Base-by-base conservation (phyloP, 2,888 invertebrate genomes). In the Spodoptera exigua region DNA sequence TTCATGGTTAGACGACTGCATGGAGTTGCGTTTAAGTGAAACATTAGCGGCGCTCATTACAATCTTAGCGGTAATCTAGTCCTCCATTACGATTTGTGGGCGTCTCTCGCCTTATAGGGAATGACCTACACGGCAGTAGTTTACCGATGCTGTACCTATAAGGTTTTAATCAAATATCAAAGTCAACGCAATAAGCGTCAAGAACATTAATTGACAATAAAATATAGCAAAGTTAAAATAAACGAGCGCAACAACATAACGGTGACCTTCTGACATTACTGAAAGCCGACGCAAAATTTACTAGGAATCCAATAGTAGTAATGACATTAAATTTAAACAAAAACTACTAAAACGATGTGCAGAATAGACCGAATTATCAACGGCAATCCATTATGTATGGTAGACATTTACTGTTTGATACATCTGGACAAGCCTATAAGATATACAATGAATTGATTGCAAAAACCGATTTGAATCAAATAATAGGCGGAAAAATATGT, bases 1-100 rank as follows among this genome's bases (percentile, higher is more conserved):
- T 75, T 74, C 69, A 73, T 71, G 76, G 68, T 65, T 62, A 71
- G 35, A 52, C 46, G 68, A 9, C 47, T 65, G 41, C 37, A 14
- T 53, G 40, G 46, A 37, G 61, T 47, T 39, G 57, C 55, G 21
- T 41, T 56, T 56, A 70, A 69, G 48, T 65, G 48, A 69, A 55
- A 53, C 39, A 65, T 70, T 69, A 65, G 39, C 39, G 18, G 54
- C 44, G 49, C 45, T 49, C 62, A 32, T 51, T 68, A 51, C 32
- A 39, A 56, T 43, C 43, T 44, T 53, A 61, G 44, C 44, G 32
- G 60, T 40, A 56, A 43, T 46, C 51, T 39, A 10, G 27, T 43
- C 14, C 14, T 39, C n/a, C 37, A 56, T 39, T 61, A 36, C 37
- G 35, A 13, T n/a, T 10, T 39, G 34, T 55, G 35, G 49, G 49